Conservation (phyloP, 1,140 invertebrate genomes). For the Drosophila quadrilineata region DNA sequence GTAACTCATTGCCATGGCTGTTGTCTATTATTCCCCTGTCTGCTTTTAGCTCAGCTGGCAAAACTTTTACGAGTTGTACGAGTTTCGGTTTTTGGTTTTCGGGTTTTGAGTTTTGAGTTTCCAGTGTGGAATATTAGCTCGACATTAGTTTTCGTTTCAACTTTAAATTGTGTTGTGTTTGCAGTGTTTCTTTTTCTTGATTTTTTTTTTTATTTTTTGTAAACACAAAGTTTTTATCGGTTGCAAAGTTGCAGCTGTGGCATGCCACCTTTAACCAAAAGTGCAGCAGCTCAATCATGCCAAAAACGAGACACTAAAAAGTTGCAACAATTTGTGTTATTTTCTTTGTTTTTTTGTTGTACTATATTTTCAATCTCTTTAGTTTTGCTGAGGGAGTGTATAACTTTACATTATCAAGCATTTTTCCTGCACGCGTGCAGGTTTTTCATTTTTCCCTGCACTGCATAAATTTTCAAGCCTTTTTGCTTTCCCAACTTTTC, state of each 20-base stretch:
- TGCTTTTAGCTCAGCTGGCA: conserved; percentile 9
- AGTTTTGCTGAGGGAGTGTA: conserved; percentile 10
- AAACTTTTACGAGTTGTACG: conserved; percentile 6
- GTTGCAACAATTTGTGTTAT: too few species aligned
- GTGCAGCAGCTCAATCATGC: conserved; percentile 25
- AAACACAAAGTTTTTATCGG: conserved; percentile 31
- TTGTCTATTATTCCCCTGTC: neutral
- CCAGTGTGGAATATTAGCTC: conserved; percentile 15
- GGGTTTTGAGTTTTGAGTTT: too few species aligned
- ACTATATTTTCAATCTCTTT: conserved; percentile 33
- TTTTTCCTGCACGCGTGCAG: conserved; percentile 34
- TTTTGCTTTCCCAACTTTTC: conserved; percentile 35
- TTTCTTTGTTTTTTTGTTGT: neutral
- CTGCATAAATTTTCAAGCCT: conserved; percentile 53
- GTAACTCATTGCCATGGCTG: too few species aligned
- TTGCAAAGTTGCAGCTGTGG: conserved; percentile 10
- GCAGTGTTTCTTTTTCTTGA: neutral
- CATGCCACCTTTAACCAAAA: neutral
- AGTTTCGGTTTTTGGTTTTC: too few species aligned
- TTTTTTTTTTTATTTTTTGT: neutral
- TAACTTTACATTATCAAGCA: conserved; percentile 43
- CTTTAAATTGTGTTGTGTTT: neutral
- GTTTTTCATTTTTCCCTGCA: conserved; percentile 59
- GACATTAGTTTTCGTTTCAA: conserved; percentile 16
- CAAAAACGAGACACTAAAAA: conserved; percentile 15